Evolutionary conservation across 2,888 invertebrate species (phyloP).

Genomic region (Aporophyla lueneburgensis): DNA sequence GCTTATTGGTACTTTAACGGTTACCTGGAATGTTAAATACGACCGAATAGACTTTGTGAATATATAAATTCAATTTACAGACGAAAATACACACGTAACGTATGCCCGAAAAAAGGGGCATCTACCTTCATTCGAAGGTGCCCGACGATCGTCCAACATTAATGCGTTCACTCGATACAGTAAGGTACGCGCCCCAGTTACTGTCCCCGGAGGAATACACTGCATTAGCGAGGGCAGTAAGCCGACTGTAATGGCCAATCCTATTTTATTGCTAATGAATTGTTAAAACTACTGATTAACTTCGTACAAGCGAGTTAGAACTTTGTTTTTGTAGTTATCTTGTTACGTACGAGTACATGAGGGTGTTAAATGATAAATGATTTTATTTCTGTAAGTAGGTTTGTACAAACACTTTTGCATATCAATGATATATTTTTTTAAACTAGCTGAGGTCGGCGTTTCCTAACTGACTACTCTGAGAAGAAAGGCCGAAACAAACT

Average conservation of each 20-base stretch:
- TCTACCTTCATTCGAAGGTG: conserved; percentile 14
- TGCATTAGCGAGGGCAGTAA: conserved; percentile 50
- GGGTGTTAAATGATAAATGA: no score
- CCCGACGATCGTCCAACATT: conserved; percentile 36
- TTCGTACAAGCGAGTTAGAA: conserved; percentile 11
- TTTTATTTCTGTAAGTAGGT: no score
- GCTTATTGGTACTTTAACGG: no score
- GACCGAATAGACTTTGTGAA: conserved; percentile 2
- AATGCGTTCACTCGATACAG: conserved; percentile 25
- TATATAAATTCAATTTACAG: conserved; percentile 16
- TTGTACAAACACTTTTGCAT: no score
- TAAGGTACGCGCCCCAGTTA: conserved; percentile 27
- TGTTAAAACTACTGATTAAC: conserved; percentile 56
- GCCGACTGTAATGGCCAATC: conserved; percentile 38
- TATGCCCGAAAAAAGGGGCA: conserved; percentile 24
- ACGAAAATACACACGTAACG: neutral
- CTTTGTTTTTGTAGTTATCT: conserved; percentile 28
- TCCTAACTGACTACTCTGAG: no score
- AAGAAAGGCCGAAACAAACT: no score
- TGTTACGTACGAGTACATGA: conserved; percentile 9
- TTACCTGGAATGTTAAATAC: neutral
- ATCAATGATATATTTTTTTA: no score
- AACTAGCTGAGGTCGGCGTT: no score
- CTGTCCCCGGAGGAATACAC: conserved; percentile 36
- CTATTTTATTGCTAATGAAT: conserved; percentile 56